Percentiles rank a stretch among this genome's conserved stretches.
These are phyloP conservation scores for Bombylius major DNA, from an alignment of 2,888 invertebrate genomes.

Conservation along the genomic window DNA sequence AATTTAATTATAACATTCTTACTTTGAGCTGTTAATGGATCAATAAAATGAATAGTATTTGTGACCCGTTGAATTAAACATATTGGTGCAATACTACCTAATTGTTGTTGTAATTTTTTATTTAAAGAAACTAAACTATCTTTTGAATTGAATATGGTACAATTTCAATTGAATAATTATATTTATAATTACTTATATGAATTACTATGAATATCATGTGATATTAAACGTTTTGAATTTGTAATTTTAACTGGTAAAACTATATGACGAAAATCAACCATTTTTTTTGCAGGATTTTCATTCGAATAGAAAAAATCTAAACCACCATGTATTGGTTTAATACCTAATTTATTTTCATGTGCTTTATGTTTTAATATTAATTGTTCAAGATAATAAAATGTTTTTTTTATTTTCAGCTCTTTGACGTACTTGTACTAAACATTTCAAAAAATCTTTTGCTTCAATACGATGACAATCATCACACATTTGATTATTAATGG, in stretches of 20 bases:
- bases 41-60: conserved; percentile 82
- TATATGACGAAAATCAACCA: conserved; percentile 84
- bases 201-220: conserved; percentile 95
- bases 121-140: conserved; percentile 86
- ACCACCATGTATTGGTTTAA: conserved; percentile 76
- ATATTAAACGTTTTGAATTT: conserved; percentile 88
- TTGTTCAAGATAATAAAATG: conserved; percentile 95
- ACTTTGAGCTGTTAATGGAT: conserved; percentile 78
- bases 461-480: conserved; percentile 93
- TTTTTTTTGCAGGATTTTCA: conserved; percentile 82
- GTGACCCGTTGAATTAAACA: conserved; percentile 83
- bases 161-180: conserved; percentile 86
- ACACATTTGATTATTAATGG: conserved; percentile 88
- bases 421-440: conserved; percentile 78
- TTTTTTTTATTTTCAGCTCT: conserved; percentile 88
- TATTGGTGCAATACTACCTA: conserved; percentile 79
- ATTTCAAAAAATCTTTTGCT: conserved; percentile 96
- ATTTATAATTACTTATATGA: conserved; percentile 94
- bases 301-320: conserved; percentile 88
- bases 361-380: conserved; percentile 90
- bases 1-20: conserved; percentile 22
- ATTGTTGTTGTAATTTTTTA: conserved; percentile 68
- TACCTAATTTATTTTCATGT: conserved; percentile 78
- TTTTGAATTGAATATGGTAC: conserved; percentile 89
- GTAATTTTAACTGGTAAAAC: conserved; percentile 80